Evolutionary conservation across 2,888 invertebrate genomes (phyloP).

Genomic region (Odontothrips loti): DNA sequence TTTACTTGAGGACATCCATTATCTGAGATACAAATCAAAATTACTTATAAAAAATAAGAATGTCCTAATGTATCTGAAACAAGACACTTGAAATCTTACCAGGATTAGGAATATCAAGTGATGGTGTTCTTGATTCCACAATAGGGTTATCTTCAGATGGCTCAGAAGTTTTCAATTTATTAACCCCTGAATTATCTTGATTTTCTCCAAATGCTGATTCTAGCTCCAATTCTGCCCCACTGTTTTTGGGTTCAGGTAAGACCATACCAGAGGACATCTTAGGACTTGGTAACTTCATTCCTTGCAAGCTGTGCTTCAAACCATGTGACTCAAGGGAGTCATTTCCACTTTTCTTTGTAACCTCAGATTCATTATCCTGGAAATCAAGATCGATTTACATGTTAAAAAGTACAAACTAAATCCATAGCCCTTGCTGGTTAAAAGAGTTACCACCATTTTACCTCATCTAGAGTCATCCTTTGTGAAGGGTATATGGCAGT

Average conservation of each 20-base stretch:
- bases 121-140: neutral
- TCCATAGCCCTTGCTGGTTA: slow-evolving; percentile 26
- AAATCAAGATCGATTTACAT: neutral
- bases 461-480: neutral
- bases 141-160: slow-evolving; percentile 24
- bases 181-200: neutral
- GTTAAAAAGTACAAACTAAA: neutral
- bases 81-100: neutral
- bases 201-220: neutral
- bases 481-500: neutral
- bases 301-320: neutral
- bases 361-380: neutral
- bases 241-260: neutral
- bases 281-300: neutral
- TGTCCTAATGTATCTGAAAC: neutral
- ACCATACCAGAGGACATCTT: neutral
- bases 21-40: neutral
- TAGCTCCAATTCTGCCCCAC: too few species aligned
- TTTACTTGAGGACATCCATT: slow-evolving; percentile 39
- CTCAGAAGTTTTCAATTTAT: neutral
- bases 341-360: too few species aligned
- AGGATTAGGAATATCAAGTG: neutral
- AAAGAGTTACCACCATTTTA: slow-evolving; percentile 30
- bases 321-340: neutral
- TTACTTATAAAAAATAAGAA: neutral